A percentile compares a stretch with the other conserved stretches of the same genome.
These are phyloP conservation scores for Catharus minimus DNA, from an alignment of 2,113 vertebrate genomes.

Conservation along the genomic window DNA sequence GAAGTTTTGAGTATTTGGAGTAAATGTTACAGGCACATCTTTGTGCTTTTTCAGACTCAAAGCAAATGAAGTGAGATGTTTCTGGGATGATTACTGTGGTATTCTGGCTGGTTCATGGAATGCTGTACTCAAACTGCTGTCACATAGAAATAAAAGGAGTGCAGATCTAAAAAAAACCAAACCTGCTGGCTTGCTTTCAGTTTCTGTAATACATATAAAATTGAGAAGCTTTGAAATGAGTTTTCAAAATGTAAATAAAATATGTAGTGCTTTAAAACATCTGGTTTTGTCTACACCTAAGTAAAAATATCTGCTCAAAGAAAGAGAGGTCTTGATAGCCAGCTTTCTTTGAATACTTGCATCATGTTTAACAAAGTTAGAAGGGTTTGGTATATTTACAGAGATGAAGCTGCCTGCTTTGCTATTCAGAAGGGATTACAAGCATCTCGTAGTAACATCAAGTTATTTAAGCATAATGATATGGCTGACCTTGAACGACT, in stretches of 20 bases:
- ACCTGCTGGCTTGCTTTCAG: neutral
- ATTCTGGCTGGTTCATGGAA: neutral
- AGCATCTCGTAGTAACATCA: slow-evolving; percentile 93
- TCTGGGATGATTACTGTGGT: neutral
- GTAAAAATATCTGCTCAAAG: neutral
- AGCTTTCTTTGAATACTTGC: neutral
- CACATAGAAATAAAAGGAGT: neutral
- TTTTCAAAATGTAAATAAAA: neutral
- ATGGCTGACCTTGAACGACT: slow-evolving; percentile 91
- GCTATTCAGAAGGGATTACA: slow-evolving; percentile 97
- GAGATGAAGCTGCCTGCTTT: slow-evolving; percentile 94
- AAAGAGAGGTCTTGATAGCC: neutral
- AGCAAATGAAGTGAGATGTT: neutral
- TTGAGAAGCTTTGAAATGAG: neutral
- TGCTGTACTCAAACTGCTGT: neutral
- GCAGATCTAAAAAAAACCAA: neutral
- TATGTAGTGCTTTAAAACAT: neutral
- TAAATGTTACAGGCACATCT: neutral
- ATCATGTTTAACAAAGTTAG: neutral
- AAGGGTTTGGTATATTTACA: slow-evolving; percentile 57
- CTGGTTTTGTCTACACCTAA: neutral
- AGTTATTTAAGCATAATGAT: slow-evolving; percentile 96
- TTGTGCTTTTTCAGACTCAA: fast-evolving
- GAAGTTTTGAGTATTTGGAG: neutral
- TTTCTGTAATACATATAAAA: neutral